Percentiles rank a stretch among this genome's conserved stretches.
These are phyloP conservation scores for Pharmacophagus antenor DNA, from an alignment of 2,888 invertebrate genomes.

Conservation along the genomic window DNA sequence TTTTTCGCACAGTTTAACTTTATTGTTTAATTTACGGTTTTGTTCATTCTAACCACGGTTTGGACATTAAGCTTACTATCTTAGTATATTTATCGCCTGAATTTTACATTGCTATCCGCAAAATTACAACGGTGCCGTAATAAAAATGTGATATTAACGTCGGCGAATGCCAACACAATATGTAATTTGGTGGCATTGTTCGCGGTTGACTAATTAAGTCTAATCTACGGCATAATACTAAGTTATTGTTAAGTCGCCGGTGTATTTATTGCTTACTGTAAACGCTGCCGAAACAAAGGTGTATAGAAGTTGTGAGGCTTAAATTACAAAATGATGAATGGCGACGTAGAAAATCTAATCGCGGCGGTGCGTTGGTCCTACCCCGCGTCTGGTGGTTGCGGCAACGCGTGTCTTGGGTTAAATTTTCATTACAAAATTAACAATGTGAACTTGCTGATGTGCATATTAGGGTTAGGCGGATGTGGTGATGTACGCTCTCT, in stretches of 20 bases:
- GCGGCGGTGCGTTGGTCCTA: conserved; percentile 31
- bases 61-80: too few relatives aligned
- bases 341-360: conserved; percentile 45
- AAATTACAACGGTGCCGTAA: not conserved
- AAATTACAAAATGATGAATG: conserved; percentile 44
- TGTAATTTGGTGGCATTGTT: conserved; percentile 24
- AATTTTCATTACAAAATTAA: conserved; percentile 68
- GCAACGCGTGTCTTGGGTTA: conserved; percentile 50
- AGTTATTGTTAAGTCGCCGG: conserved; percentile 28
- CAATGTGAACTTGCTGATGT: conserved; percentile 45
- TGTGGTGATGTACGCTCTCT: conserved; percentile 1
- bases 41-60: too few relatives aligned
- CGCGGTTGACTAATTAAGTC: conserved; percentile 18
- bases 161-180: conserved; percentile 7
- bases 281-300: conserved; percentile 30
- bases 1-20: too few relatives aligned
- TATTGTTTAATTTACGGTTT: too few relatives aligned
- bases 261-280: conserved; percentile 28
- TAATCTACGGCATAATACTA: conserved; percentile 25
- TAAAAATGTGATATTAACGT: conserved; percentile 10
- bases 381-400: conserved; percentile 42
- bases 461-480: conserved; percentile 17
- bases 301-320: conserved; percentile 32
- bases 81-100: too few relatives aligned
- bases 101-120: not conserved